These are phyloP conservation scores for Lagocephalus sceleratus DNA, from an alignment of 2,797 vertebrate genomes.

Conservation along the genomic window DNA sequence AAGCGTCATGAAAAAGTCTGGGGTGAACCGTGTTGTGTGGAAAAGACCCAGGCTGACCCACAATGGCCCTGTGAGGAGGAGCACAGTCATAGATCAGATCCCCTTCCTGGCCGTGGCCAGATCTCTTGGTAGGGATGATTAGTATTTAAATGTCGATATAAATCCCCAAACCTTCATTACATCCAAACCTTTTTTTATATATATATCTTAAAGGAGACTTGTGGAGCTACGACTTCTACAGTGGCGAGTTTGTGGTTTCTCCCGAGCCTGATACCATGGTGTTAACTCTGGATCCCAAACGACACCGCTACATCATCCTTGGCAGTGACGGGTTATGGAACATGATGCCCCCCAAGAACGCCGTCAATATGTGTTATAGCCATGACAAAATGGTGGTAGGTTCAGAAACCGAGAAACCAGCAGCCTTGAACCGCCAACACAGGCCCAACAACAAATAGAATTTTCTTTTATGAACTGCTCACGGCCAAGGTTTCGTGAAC, in stretches of 20 bases:
- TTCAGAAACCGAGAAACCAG: neutral
- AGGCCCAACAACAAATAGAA: too few species aligned
- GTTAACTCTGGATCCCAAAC: conserved; percentile 89
- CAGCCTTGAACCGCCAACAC: too few species aligned
- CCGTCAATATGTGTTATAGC: conserved; percentile 92
- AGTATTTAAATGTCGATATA: neutral
- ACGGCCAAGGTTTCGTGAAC: neutral
- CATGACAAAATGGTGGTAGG: conserved; percentile 92
- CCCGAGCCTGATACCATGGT: conserved; percentile 96
- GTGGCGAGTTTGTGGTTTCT: conserved; percentile 97
- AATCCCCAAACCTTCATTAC: neutral
- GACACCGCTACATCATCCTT: conserved; percentile 92
- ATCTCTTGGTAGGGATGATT: conserved; percentile 84
- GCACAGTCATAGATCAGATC: conserved; percentile 97
- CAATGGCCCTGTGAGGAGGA: conserved; percentile 93
- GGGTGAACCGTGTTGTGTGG: conserved; percentile 97
- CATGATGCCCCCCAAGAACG: conserved; percentile 95
- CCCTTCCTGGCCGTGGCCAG: conserved; percentile 96
- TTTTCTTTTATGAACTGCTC: neutral
- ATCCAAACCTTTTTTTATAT: neutral
- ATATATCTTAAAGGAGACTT: conserved; percentile 79
- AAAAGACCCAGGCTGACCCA: conserved; percentile 94
- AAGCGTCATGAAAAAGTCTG: conserved; percentile 98
- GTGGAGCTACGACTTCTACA: conserved; percentile 99
- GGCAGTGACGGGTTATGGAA: conserved; percentile 99